A percentile compares a stretch with the other conserved stretches of the same genome.
These are phyloP conservation scores for Troides oblongomaculatus DNA, from an alignment of 2,888 invertebrate species.

Conservation along the genomic window DNA sequence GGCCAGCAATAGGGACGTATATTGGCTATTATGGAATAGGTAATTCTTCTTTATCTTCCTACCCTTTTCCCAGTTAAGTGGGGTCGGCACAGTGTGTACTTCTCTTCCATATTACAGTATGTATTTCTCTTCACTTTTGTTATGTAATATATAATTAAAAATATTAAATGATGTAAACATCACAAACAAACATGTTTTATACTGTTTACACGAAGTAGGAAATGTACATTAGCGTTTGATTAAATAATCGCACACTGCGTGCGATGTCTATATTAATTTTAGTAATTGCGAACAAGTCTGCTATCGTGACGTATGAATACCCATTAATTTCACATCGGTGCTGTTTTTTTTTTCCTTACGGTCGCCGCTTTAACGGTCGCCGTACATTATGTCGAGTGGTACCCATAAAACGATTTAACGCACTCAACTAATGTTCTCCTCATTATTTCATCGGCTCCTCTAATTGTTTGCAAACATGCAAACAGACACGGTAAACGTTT, in stretches of 20 bases:
- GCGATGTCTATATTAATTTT: conserved; percentile 34
- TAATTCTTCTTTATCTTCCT: no score
- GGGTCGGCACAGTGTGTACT: no score
- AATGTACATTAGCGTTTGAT: not conserved
- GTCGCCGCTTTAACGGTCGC: conserved; percentile 2
- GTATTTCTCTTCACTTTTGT: no score
- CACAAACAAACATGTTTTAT: no score
- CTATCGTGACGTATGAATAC: conserved; percentile 24
- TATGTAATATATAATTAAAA: no score
- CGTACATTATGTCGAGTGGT: conserved; percentile 32
- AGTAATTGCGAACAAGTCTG: conserved; percentile 28
- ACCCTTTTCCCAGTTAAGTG: no score
- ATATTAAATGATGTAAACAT: no score
- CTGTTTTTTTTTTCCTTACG: conserved; percentile 24
- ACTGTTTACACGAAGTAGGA: not conserved
- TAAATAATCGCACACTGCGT: conserved; percentile 14
- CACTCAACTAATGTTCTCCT: conserved; percentile 34
- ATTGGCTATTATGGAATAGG: no score
- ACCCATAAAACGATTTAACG: conserved; percentile 37
- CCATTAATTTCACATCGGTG: conserved; percentile 32
- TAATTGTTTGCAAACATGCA: conserved; percentile 57
- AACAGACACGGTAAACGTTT: conserved; percentile 49
- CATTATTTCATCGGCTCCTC: conserved; percentile 40
- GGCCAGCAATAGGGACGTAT: no score
- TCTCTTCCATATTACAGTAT: no score